Evolutionary conservation across 1,140 invertebrate genomes (phyloP).

Genomic region (Drosophila simulans): DNA sequence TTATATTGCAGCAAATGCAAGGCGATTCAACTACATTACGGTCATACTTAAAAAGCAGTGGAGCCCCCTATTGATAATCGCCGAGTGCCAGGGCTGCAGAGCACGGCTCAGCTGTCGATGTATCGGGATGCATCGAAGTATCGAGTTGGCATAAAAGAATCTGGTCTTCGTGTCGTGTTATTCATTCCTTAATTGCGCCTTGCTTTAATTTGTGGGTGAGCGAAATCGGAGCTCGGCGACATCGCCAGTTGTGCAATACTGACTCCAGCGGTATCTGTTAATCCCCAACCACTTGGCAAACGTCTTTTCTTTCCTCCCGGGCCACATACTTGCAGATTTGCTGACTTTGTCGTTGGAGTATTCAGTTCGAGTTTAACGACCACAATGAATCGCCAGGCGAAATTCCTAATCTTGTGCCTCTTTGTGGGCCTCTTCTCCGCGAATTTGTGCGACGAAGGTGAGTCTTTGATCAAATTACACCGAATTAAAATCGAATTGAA

Average conservation of each 20-base stretch:
- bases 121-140: slow-evolving; percentile 10
- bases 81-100: neutral
- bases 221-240: slow-evolving; percentile 13
- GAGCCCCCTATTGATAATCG: neutral
- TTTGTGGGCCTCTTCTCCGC: slow-evolving; percentile 68
- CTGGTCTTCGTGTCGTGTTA: slow-evolving; percentile 60
- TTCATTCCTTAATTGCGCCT: slow-evolving; percentile 75
- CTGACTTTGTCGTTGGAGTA: slow-evolving; percentile 24
- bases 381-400: slow-evolving; percentile 68
- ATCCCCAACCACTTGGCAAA: slow-evolving; percentile 1
- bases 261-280: slow-evolving; percentile 10
- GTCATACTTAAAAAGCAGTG: neutral
- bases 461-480: slow-evolving; percentile 27
- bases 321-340: slow-evolving; percentile 40
- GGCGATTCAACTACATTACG: too few species aligned
- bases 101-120: slow-evolving; percentile 18
- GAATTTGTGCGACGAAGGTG: slow-evolving; percentile 58
- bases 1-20: too few species aligned
- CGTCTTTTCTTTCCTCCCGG: slow-evolving; percentile 3
- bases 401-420: slow-evolving; percentile 69
- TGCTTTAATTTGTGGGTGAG: slow-evolving; percentile 67
- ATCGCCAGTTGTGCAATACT: slow-evolving; percentile 47
- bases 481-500: slow-evolving; percentile 4
- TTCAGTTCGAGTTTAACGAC: slow-evolving; percentile 29
- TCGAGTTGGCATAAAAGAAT: slow-evolving; percentile 41